Conservation (phyloP, 2,113 vertebrate species). For the Sceloporus tristichus region DNA sequence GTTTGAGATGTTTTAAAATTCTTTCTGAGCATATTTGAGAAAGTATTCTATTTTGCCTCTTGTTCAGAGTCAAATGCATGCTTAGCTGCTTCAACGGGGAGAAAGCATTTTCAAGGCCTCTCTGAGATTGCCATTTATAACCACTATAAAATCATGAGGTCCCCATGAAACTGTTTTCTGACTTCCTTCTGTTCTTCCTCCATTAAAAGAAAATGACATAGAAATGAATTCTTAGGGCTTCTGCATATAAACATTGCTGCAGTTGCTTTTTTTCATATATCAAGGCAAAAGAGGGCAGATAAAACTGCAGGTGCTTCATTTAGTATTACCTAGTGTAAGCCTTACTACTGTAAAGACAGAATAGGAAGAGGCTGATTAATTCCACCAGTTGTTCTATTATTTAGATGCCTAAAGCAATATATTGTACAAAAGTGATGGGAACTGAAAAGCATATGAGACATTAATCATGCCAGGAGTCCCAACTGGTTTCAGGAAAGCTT, state of each 20-base stretch:
- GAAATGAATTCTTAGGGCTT: slow-evolving; percentile 15
- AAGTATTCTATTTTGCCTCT: not conserved
- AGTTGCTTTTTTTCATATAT: not conserved
- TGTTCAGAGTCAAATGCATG: not conserved
- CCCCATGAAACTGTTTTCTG: not conserved
- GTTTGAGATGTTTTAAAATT: not conserved
- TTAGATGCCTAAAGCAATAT: slow-evolving; percentile 1
- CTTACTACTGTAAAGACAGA: not conserved
- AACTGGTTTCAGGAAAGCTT: not conserved
- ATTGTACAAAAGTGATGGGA: not conserved
- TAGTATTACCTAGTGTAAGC: not conserved
- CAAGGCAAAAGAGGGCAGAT: not conserved
- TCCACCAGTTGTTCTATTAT: not conserved
- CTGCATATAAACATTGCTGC: slow-evolving; percentile 2
- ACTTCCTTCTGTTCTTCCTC: slow-evolving; percentile 17
- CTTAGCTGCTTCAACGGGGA: too few species aligned
- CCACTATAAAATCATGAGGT: not conserved
- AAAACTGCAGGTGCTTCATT: slow-evolving; percentile 31
- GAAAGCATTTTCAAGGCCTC: not conserved
- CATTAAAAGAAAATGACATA: slow-evolving; percentile 25
- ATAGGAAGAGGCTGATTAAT: not conserved
- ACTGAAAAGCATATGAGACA: not conserved
- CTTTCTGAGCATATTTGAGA: not conserved
- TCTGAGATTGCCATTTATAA: slow-evolving; percentile 3
- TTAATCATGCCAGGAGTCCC: not conserved